Conservation (phyloP, 2,888 invertebrate species). For the Polydrusus tereticollis region DNA sequence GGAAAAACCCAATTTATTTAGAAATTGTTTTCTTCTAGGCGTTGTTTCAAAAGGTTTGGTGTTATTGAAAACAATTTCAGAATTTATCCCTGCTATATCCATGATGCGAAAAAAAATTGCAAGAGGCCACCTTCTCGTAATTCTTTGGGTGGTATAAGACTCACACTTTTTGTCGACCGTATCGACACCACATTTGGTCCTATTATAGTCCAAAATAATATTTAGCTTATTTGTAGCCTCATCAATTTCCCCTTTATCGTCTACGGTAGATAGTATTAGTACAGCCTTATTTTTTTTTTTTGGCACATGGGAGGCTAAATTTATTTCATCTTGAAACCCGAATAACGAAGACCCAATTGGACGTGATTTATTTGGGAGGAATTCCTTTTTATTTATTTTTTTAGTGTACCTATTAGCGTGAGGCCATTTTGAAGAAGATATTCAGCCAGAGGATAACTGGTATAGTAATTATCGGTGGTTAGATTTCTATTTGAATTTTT, state of each 20-base stretch:
- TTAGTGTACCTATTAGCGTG: slow-evolving; percentile 44
- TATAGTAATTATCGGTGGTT: slow-evolving; percentile 50
- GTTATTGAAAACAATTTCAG: no score
- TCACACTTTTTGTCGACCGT: slow-evolving; percentile 27
- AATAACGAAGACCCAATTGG: slow-evolving; percentile 41
- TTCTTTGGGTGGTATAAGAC: slow-evolving; percentile 30
- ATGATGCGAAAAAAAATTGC: not conserved
- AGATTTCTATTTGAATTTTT: slow-evolving; percentile 51
- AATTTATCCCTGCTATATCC: not conserved
- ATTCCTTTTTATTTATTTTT: slow-evolving; percentile 45
- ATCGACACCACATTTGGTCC: slow-evolving; percentile 28
- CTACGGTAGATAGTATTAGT: slow-evolving; percentile 49
- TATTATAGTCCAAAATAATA: slow-evolving; percentile 14
- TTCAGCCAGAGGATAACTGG: slow-evolving; percentile 44
- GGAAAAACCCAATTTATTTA: not conserved
- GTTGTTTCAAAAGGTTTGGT: not conserved
- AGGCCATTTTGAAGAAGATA: slow-evolving; percentile 45
- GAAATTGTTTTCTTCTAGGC: not conserved
- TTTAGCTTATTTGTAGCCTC: slow-evolving; percentile 44
- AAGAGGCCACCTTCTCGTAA: slow-evolving; percentile 38
- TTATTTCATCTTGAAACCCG: slow-evolving; percentile 45
- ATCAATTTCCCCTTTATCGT: no score
- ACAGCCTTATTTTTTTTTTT: slow-evolving; percentile 50
- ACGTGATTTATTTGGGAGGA: slow-evolving; percentile 43
- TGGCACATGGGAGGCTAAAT: no score